phyloP scores from a whole-genome alignment of 2,797 vertebrate genomes.

The Alectoris magna region DNA sequence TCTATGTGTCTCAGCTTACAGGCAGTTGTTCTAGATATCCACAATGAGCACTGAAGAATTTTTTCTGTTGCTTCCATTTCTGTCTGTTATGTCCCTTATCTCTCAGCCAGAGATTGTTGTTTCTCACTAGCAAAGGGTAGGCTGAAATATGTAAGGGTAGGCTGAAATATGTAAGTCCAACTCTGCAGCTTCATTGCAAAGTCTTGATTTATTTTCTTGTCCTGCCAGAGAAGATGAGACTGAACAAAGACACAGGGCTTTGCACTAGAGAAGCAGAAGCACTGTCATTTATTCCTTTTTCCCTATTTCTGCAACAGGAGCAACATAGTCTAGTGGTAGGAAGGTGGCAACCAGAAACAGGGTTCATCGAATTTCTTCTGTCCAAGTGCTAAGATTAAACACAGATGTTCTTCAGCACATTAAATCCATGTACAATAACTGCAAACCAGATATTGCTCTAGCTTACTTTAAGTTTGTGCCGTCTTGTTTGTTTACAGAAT shows the following conservation, averaged over 20 bases:
- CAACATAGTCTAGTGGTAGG: not conserved
- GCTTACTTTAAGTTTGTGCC: not conserved
- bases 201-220: slow-evolving; percentile 11
- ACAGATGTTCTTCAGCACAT: not conserved
- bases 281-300: not conserved
- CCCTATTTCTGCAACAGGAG: not conserved
- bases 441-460: not conserved
- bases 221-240: not conserved
- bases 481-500: not conserved
- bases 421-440: not conserved
- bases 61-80: not conserved
- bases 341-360: not conserved
- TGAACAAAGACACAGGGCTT: not conserved
- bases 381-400: not conserved
- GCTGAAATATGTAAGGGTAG: not conserved
- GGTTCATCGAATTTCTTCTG: not conserved
- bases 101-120: not conserved
- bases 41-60: not conserved
- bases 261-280: not conserved
- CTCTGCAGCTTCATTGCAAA: not conserved
- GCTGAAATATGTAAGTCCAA: not conserved
- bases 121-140: not conserved
- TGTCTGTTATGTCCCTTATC: accelerated
- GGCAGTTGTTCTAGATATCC: not conserved
- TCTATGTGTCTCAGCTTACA: not conserved